phyloP scores from a whole-genome alignment of 1,140 invertebrate genomes.

The Leptinotarsa undecemlineata region DNA sequence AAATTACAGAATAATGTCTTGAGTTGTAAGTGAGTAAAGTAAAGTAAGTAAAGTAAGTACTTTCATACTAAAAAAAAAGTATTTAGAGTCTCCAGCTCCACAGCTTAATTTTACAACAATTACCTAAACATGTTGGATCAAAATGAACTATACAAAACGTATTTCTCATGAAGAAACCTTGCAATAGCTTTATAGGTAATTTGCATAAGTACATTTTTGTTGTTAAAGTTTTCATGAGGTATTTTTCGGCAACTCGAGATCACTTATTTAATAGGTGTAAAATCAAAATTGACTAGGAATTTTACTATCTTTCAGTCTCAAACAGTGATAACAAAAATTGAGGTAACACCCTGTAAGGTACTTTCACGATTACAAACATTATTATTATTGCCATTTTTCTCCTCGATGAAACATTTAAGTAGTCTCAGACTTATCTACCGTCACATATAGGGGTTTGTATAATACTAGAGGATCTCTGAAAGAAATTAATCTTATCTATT shows the following conservation, averaged over 20 bases:
- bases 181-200: no score
- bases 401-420: slow-evolving; percentile 1
- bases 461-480: slow-evolving; percentile 62
- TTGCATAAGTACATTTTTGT: no score
- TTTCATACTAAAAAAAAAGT: no score
- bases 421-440: slow-evolving; percentile 55
- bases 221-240: no score
- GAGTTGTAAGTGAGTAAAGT: no score
- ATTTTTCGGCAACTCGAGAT: neutral
- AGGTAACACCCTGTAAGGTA: slow-evolving; percentile 31
- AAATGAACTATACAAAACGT: no score
- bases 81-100: no score
- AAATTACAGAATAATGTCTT: no score
- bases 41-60: no score
- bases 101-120: no score
- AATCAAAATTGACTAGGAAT: slow-evolving; percentile 31
- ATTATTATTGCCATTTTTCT: slow-evolving; percentile 34
- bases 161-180: no score
- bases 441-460: slow-evolving; percentile 71
- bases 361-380: neutral
- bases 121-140: no score
- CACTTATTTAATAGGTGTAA: slow-evolving; percentile 11
- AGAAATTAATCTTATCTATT: slow-evolving; percentile 18
- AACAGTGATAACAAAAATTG: slow-evolving; percentile 28
- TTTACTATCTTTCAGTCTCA: slow-evolving; percentile 34